phyloP scores from a whole-genome alignment of 2,113 vertebrate species.

The Oryzias woworae region DNA sequence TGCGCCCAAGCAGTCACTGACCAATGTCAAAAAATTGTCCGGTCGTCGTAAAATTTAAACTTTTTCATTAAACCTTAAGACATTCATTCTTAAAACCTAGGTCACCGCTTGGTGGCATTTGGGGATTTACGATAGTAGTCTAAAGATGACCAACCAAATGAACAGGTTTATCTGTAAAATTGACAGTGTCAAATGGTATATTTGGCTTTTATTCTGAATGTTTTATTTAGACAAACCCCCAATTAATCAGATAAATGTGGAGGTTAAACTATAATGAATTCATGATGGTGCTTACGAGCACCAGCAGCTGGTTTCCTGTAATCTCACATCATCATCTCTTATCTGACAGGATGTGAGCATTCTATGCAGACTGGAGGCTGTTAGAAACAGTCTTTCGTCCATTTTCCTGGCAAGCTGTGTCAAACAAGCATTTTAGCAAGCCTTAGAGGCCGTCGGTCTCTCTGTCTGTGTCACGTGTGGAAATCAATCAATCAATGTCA shows the following conservation, averaged over 20 bases:
- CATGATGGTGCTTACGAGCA: neutral
- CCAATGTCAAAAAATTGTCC: too few relatives aligned
- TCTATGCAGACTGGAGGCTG: neutral
- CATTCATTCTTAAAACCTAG: too few relatives aligned
- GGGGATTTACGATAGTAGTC: too few relatives aligned
- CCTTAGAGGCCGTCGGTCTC: neutral
- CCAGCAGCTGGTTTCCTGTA: neutral
- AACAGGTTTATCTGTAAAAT: too few relatives aligned
- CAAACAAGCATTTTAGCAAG: neutral
- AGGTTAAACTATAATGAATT: neutral
- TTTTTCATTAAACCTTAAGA: too few relatives aligned
- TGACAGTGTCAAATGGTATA: too few relatives aligned
- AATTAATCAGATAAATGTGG: neutral
- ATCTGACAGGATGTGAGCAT: neutral
- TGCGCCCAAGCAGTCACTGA: too few relatives aligned
- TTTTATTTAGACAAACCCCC: too few relatives aligned
- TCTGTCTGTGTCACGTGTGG: neutral
- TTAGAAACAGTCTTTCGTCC: neutral
- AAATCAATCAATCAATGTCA: conserved; percentile 2
- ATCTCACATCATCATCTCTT: neutral
- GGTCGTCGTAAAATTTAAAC: too few relatives aligned
- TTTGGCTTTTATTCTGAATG: too few relatives aligned
- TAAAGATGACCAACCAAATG: too few relatives aligned
- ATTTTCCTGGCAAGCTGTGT: conserved; percentile 2
- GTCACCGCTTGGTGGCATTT: too few relatives aligned